Evolutionary conservation across 2,797 vertebrate genomes (phyloP), one percentile per base, ranked within the genome.

Genomic region (Pagetopsis macropterus): DNA sequence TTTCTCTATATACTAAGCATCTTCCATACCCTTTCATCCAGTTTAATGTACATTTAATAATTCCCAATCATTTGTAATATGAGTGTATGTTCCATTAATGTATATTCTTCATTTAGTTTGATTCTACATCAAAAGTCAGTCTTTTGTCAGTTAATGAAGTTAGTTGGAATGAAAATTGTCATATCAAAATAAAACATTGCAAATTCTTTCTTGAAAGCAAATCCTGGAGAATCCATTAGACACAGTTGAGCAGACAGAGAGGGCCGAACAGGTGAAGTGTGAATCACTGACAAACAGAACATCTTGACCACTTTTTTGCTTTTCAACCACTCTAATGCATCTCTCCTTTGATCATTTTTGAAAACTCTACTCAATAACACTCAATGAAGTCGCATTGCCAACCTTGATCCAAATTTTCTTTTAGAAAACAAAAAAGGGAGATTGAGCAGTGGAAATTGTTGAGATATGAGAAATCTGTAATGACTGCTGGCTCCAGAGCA

Each of bases 341-440:
- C 8, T 64, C 2, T 23, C 10, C 49, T 72, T 60, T 58, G 16
- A 27, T 27, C 1, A 5, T 27, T 27, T 27, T 27, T 27, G 4
- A 5, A 27, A 27, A 27, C 27, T 27, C 27, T 27, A 27, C 4
- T 27, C 27, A 27, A 27, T 27, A 66, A 64, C 43, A 49, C 27
- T 55, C 4, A 1, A 27, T 14, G 19, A 65, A 76, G 84, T 75
- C 11, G 44, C 21, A 55, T 19, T 49, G 61, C 15, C 45, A 46
- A 27, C 50, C 64, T 65, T 72, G 60, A 87, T 79, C 1, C 21
- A 23, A 61, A 65, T 31, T 48, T 73, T 74, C 62, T 44, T 37
- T 61, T 70, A 27, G 43, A 74, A 74, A n/a, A 48, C 45, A 60
- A 67, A 14, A 67, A 23, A 51, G 31, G 9, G 4, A n/a, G 17